Evolutionary conservation across 2,888 invertebrate genomes (phyloP).

Genomic region (Pseudococcus longispinus): DNA sequence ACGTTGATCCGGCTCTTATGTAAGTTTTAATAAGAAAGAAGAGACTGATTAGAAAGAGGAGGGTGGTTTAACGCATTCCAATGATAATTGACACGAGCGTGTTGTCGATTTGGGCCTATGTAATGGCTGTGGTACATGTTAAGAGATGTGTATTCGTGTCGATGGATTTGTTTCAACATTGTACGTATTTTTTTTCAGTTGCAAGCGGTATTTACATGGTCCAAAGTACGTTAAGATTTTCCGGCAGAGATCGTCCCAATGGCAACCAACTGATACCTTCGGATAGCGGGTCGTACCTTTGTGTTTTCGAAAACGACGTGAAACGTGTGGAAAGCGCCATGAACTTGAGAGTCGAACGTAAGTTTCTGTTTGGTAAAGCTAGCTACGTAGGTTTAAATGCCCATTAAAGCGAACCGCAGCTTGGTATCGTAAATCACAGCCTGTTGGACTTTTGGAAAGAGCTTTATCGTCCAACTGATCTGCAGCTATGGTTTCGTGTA

Average conservation of each 20-base stretch:
- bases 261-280: slow-evolving; percentile 79
- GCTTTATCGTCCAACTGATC: neutral
- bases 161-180: neutral
- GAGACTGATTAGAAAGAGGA: neutral
- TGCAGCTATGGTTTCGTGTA: neutral
- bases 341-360: slow-evolving; percentile 89
- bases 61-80: neutral
- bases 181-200: neutral
- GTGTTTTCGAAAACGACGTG: slow-evolving; percentile 88
- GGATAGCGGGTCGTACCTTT: slow-evolving; percentile 86
- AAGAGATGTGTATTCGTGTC: neutral
- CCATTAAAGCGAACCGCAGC: too few species aligned
- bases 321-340: slow-evolving; percentile 86
- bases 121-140: neutral
- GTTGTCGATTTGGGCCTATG: neutral
- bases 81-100: slow-evolving; percentile 9
- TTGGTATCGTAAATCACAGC: neutral
- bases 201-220: slow-evolving; percentile 69
- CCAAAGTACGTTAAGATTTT: slow-evolving; percentile 81
- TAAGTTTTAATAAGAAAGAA: neutral
- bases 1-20: neutral
- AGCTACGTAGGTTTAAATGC: too few species aligned
- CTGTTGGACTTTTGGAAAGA: neutral
- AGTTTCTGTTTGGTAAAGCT: slow-evolving; percentile 63
- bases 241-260: slow-evolving; percentile 78